Percentiles rank a stretch among this genome's conserved stretches.
These are phyloP conservation scores for Hirtodrosophila confusa DNA, from an alignment of 2,888 invertebrate genomes.

Conservation along the genomic window DNA sequence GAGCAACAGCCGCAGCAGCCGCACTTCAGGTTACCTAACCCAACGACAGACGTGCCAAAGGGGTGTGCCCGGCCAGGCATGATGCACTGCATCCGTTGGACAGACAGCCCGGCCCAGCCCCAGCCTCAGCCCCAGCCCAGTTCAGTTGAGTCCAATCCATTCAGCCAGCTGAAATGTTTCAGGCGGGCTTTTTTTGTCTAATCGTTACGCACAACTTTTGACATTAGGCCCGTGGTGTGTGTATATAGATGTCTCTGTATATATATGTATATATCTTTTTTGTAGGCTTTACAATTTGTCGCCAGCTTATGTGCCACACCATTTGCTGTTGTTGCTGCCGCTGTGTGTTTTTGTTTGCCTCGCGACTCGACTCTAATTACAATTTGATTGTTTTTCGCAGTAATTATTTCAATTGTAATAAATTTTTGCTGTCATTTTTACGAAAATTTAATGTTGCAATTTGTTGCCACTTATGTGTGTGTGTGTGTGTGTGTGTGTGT, in stretches of 20 bases:
- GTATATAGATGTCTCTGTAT: constrained; percentile 19
- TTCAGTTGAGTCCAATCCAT: constrained; percentile 1
- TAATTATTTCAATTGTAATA: constrained; percentile 78
- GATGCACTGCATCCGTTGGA: constrained; percentile 71
- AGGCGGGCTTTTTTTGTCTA: background rate
- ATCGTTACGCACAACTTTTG: constrained; percentile 52
- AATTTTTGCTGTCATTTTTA: constrained; percentile 61
- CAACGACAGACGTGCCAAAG: constrained; percentile 55
- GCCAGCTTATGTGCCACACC: constrained; percentile 23
- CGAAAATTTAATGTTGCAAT: constrained; percentile 68
- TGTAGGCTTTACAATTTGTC: constrained; percentile 63
- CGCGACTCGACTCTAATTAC: constrained; percentile 66
- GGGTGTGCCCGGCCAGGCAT: constrained; percentile 61
- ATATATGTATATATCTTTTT: constrained; percentile 31
- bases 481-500: constrained; percentile 7
- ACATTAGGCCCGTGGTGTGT: constrained; percentile 9
- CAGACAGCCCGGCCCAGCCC: constrained; percentile 26
- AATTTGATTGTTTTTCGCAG: constrained; percentile 73
- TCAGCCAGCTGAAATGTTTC: constrained; percentile 21
- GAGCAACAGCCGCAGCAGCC: constrained; percentile 4
- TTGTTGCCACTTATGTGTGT: constrained; percentile 32
- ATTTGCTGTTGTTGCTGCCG: constrained; percentile 25
- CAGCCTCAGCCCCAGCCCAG: constrained; percentile 4
- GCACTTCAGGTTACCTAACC: constrained; percentile 57
- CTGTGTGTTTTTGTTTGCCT: constrained; percentile 32